phyloP scores from a whole-genome alignment of 2,888 invertebrate genomes.

The Cheilosia variabilis region DNA sequence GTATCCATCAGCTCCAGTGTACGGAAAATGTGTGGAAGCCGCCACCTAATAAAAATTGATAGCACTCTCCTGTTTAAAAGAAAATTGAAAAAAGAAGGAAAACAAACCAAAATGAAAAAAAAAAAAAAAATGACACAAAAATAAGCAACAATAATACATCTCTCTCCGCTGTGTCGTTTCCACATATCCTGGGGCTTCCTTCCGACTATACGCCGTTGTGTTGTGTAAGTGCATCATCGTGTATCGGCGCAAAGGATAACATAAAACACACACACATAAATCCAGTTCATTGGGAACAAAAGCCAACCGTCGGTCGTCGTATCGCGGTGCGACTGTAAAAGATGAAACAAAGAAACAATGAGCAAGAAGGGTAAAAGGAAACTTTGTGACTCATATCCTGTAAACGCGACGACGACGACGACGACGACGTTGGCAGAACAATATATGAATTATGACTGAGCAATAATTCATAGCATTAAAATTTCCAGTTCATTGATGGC shows the following conservation, averaged over 20 bases:
- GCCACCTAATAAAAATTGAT: slow-evolving; percentile 75
- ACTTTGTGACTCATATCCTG: slow-evolving; percentile 67
- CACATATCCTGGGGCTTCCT: slow-evolving; percentile 60
- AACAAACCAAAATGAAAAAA: slow-evolving; percentile 20
- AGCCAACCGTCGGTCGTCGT: slow-evolving; percentile 26
- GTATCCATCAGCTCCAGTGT: neutral
- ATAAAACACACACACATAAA: neutral
- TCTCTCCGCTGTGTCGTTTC: slow-evolving; percentile 28
- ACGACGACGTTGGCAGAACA: slow-evolving; percentile 39
- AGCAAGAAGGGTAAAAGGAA: slow-evolving; percentile 70
- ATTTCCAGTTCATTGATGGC: slow-evolving; percentile 75
- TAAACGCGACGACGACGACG: slow-evolving; percentile 42
- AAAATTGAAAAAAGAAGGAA: slow-evolving; percentile 50
- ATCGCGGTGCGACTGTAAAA: slow-evolving; percentile 50
- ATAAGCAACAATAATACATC: slow-evolving; percentile 65
- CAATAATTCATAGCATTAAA: slow-evolving; percentile 75
- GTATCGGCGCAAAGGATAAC: slow-evolving; percentile 39
- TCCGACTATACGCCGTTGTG: slow-evolving; percentile 16
- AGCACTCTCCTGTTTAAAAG: slow-evolving; percentile 68
- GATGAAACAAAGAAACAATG: slow-evolving; percentile 72
- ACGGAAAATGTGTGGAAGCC: slow-evolving; percentile 61
- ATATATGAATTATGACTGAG: slow-evolving; percentile 73
- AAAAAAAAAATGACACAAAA: slow-evolving; percentile 39
- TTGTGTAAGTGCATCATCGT: slow-evolving; percentile 59
- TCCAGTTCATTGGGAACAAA: slow-evolving; percentile 48